Conservation (phyloP, 2,113 vertebrate genomes). For the Hippocampus abdominalis region DNA sequence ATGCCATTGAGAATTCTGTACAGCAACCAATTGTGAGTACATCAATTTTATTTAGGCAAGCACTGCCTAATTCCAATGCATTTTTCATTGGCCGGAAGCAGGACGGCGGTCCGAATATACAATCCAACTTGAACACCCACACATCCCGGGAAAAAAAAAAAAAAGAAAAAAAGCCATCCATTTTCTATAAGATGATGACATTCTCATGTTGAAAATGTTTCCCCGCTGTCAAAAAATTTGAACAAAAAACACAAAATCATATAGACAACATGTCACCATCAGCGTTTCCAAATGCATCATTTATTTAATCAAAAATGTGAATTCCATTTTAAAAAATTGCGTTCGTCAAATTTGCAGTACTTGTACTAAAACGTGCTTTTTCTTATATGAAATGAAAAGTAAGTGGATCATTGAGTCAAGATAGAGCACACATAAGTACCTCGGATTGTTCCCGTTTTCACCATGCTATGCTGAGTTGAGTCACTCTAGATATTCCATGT, state of each 20-base stretch:
- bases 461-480: constrained; percentile 4
- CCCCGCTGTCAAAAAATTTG: background rate
- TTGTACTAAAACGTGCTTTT: too few relatives aligned
- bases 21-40: constrained; percentile 1
- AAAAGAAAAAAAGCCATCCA: background rate
- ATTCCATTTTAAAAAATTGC: too few relatives aligned
- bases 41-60: background rate
- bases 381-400: background rate
- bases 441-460: background rate
- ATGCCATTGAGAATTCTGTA: constrained; percentile 16
- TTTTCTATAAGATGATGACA: background rate
- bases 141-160: background rate
- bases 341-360: background rate
- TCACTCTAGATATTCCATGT: constrained; percentile 27
- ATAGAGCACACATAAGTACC: background rate
- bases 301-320: background rate
- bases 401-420: too few relatives aligned
- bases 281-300: background rate
- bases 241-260: too few relatives aligned
- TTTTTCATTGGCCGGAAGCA: background rate
- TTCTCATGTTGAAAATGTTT: background rate
- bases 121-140: too few relatives aligned
- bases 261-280: background rate
- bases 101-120: background rate
- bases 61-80: background rate